Evolutionary conservation across 2,797 vertebrate genomes (phyloP).

Genomic region (Diglossa cyanea): DNA sequence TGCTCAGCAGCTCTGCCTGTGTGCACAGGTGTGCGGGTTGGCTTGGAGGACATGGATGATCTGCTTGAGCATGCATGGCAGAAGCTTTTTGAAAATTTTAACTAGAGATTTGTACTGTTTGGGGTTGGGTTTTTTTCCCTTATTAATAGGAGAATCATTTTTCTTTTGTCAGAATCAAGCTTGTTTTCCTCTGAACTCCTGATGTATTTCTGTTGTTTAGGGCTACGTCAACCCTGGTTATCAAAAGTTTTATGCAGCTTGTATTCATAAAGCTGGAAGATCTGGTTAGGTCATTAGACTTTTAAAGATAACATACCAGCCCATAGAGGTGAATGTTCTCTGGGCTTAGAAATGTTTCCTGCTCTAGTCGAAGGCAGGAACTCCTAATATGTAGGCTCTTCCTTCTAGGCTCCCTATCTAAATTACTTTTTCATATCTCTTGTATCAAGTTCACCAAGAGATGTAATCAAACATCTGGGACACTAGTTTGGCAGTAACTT

Average conservation of each 20-base stretch:
- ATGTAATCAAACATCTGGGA: neutral
- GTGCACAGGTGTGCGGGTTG: neutral
- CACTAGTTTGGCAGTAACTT: neutral
- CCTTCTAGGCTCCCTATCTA: neutral
- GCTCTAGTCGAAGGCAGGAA: neutral
- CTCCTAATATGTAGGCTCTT: neutral
- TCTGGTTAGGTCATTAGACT: neutral
- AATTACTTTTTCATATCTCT: neutral
- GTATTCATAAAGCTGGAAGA: neutral
- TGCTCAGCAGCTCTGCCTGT: constrained; percentile 26
- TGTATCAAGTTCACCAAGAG: neutral
- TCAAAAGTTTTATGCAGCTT: neutral
- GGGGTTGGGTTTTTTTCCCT: neutral
- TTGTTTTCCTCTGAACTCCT: neutral
- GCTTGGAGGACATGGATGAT: neutral
- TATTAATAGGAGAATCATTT: neutral
- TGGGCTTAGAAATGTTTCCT: neutral
- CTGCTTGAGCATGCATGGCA: constrained; percentile 56
- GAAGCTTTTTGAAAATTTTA: constrained; percentile 31
- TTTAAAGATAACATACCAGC: neutral
- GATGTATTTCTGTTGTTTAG: neutral
- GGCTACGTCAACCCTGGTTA: neutral
- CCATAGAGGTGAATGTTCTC: neutral
- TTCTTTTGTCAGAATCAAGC: neutral
- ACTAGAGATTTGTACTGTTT: neutral